phyloP scores from a whole-genome alignment of 2,113 vertebrate genomes.

The Hyperopisus bebe region DNA sequence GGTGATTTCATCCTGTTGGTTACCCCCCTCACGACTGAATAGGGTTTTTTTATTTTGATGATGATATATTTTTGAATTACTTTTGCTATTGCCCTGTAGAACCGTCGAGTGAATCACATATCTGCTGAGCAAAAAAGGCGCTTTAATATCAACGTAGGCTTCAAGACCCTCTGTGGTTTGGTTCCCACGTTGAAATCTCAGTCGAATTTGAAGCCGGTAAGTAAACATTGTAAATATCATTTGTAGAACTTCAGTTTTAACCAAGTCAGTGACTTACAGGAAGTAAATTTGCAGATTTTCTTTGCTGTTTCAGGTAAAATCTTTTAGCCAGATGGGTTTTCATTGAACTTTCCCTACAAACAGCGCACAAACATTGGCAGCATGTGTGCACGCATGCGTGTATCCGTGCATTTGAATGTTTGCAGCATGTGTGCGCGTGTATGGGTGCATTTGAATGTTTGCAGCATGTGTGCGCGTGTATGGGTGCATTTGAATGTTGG shows the following conservation, averaged over 20 bases:
- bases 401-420: too few relatives aligned
- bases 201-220: constrained; percentile 71
- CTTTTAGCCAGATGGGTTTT: not conserved
- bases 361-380: not conserved
- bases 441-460: too few relatives aligned
- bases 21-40: not conserved
- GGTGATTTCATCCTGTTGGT: constrained; percentile 34
- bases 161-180: constrained; percentile 75
- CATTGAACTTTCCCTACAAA: not conserved
- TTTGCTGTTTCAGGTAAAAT: not conserved
- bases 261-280: not conserved
- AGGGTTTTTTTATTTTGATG: constrained; percentile 11
- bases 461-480: not conserved
- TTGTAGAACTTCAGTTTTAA: not conserved
- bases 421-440: not conserved
- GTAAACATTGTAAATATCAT: constrained; percentile 17
- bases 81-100: constrained; percentile 50
- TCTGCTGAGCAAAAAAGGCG: constrained; percentile 90
- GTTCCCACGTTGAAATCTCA: constrained; percentile 71
- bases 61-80: not conserved
- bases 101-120: constrained; percentile 75
- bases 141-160: constrained; percentile 84
- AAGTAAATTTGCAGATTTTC: not conserved
- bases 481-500: not conserved
- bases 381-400: not conserved